These are phyloP conservation scores for Pangasius mekongensis DNA, from an alignment of 2,797 vertebrate genomes.

Conservation along the genomic window DNA sequence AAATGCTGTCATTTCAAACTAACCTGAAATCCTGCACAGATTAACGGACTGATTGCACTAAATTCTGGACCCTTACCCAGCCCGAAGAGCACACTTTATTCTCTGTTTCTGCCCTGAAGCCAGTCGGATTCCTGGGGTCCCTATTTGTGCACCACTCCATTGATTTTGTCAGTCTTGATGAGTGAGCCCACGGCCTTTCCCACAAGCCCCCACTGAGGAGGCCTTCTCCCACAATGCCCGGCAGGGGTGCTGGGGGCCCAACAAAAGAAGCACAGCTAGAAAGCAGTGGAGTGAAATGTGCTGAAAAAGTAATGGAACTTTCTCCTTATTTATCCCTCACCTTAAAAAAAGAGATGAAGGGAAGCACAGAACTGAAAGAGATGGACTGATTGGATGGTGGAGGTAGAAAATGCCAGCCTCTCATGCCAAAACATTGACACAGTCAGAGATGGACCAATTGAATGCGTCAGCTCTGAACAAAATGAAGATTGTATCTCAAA, in stretches of 20 bases:
- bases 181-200: slow-evolving; percentile 77
- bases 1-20: not conserved
- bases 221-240: slow-evolving; percentile 77
- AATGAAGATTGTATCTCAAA: not conserved
- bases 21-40: not conserved
- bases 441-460: slow-evolving; percentile 51
- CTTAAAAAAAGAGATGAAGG: slow-evolving; percentile 38
- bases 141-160: slow-evolving; percentile 76
- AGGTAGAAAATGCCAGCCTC: slow-evolving; percentile 51
- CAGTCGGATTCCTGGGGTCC: slow-evolving; percentile 72
- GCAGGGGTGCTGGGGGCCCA: slow-evolving; percentile 67
- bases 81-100: not conserved
- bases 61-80: not conserved
- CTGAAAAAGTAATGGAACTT: slow-evolving; percentile 61
- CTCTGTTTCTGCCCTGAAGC: slow-evolving; percentile 47
- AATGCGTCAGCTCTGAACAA: slow-evolving; percentile 59
- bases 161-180: slow-evolving; percentile 79
- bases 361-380: slow-evolving; percentile 38
- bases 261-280: slow-evolving; percentile 74
- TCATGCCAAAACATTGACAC: slow-evolving; percentile 65
- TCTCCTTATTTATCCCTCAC: slow-evolving; percentile 59
- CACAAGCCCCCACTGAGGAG: slow-evolving; percentile 78
- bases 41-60: not conserved
- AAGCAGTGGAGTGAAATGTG: slow-evolving; percentile 47
- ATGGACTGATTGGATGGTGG: slow-evolving; percentile 57